Evolutionary conservation across 2,113 vertebrate genomes (phyloP), one percentile per base, ranked within the genome.

Genomic region (Apeltes quadracus): DNA sequence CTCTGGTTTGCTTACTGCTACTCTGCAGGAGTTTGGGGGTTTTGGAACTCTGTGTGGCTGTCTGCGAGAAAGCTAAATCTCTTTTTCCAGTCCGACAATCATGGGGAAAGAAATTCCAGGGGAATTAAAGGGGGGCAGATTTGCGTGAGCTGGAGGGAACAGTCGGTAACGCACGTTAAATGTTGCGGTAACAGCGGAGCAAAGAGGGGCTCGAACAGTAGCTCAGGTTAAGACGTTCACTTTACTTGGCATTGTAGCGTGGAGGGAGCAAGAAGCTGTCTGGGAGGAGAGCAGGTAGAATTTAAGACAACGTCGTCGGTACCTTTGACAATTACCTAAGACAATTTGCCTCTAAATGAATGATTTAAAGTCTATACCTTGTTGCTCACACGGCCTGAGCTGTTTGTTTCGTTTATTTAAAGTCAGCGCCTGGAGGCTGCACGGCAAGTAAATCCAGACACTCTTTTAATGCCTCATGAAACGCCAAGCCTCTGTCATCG

Each of bases 401-500:
- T 63, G 58, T 38, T 39, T 87, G 74, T 90, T 90, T 85, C 58
- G 81, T 61, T 79, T 77, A 78, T 80, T 87, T 75, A 74, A 66
- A 75, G 68, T 63, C 69, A 75, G 72, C 14, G 78, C 68, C 84
- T 61, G 27, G 25, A 76, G 82, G 68, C 64, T 68, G 72, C 69
- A 32, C 53, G 51, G 70, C 73, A 55, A 61, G 70, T 70, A 87
- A 84, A 79, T 87, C 87, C 90, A 89, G 78, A 90, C 78, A 76
- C 67, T 84, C 20, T 64, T 79, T 82, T 74, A 72, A 70, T 74
- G 79, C 82, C 61, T 72, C 61, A 32, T 69, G 74, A 65, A 85
- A 70, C 34, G 69, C 81, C 88, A 85, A 88, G 85, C 71, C 75
- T 54, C 41, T 89, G 85, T 89, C 84, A 83, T 86, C 69, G 64